Evolutionary conservation across 1,140 invertebrate genomes (phyloP).

Genomic region (Thrips palmi): DNA sequence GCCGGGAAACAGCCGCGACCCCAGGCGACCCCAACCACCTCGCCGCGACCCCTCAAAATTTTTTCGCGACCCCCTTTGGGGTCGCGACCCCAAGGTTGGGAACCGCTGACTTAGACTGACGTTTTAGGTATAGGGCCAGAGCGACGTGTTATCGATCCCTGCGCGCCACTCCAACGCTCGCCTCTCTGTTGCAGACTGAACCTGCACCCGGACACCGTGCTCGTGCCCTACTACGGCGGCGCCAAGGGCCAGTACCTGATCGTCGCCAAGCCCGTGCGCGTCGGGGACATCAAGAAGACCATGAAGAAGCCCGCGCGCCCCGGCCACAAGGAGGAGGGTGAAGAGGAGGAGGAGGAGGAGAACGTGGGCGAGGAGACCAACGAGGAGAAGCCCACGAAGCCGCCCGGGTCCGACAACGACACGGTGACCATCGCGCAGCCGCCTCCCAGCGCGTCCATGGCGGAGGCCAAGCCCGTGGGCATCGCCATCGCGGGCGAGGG

Average conservation of each 20-base stretch:
- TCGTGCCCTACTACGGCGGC: slow-evolving; percentile 41
- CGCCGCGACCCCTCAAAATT: too few species aligned
- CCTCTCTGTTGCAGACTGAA: neutral
- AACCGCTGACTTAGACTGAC: too few species aligned
- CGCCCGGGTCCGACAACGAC: slow-evolving; percentile 16
- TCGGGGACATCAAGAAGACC: slow-evolving; percentile 29
- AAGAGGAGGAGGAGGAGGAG: slow-evolving; percentile 29
- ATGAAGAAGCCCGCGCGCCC: slow-evolving; percentile 20
- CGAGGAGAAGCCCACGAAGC: neutral
- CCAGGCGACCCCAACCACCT: too few species aligned
- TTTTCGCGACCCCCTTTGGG: too few species aligned
- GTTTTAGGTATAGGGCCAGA: too few species aligned
- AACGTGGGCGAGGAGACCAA: slow-evolving; percentile 20
- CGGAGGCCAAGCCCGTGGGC: slow-evolving; percentile 50
- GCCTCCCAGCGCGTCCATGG: slow-evolving; percentile 35
- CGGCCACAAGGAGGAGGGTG: slow-evolving; percentile 15
- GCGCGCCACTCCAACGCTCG: too few species aligned
- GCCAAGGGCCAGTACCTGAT: slow-evolving; percentile 40
- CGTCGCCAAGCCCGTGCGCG: slow-evolving; percentile 29
- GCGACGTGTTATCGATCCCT: too few species aligned
- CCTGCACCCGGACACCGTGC: slow-evolving; percentile 5
- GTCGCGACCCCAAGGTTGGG: too few species aligned
- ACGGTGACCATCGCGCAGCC: slow-evolving; percentile 27
- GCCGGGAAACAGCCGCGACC: too few species aligned
- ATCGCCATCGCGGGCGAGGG: slow-evolving; percentile 29